Evolutionary conservation across 1,140 invertebrate genomes (phyloP).

Genomic region (Drosophila obscura): DNA sequence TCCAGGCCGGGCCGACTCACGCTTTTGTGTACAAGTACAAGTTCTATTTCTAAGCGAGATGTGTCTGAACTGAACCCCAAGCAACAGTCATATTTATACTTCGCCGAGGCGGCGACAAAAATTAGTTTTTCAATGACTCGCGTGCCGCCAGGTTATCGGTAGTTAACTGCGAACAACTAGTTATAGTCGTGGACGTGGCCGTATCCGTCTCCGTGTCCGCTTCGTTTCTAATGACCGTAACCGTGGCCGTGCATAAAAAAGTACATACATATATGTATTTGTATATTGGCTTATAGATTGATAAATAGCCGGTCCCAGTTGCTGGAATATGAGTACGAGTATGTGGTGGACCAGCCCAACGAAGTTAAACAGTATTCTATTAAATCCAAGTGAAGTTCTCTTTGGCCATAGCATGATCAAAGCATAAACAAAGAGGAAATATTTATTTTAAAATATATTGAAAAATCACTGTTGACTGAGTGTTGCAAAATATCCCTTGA

Average conservation of each 20-base stretch:
- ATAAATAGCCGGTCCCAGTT: too few species aligned
- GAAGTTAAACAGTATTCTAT: too few species aligned
- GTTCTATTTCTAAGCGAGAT: slow-evolving; percentile 78
- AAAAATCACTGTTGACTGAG: too few species aligned
- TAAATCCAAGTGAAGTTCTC: too few species aligned
- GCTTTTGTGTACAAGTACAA: slow-evolving; percentile 68
- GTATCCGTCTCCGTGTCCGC: slow-evolving; percentile 10
- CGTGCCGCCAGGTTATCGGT: slow-evolving; percentile 69
- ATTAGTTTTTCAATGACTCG: slow-evolving; percentile 82
- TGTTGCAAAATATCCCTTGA: too few species aligned
- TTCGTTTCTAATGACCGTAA: slow-evolving; percentile 8
- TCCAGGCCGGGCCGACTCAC: slow-evolving; percentile 36
- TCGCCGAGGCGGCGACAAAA: slow-evolving; percentile 71
- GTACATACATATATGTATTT: not conserved
- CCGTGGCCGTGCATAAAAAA: slow-evolving; percentile 2
- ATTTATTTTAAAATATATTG: too few species aligned
- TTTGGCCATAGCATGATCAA: too few species aligned
- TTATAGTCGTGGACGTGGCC: slow-evolving; percentile 3
- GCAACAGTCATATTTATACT: slow-evolving; percentile 81
- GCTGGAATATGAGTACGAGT: too few species aligned
- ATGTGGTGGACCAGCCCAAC: too few species aligned
- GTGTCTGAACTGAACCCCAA: slow-evolving; percentile 67
- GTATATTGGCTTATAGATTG: not conserved
- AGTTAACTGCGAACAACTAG: slow-evolving; percentile 35
- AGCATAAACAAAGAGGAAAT: too few species aligned